Evolutionary conservation across 1,140 invertebrate genomes (phyloP), one percentile per base, ranked within the genome.

Genomic region (Zophobas atratus): DNA sequence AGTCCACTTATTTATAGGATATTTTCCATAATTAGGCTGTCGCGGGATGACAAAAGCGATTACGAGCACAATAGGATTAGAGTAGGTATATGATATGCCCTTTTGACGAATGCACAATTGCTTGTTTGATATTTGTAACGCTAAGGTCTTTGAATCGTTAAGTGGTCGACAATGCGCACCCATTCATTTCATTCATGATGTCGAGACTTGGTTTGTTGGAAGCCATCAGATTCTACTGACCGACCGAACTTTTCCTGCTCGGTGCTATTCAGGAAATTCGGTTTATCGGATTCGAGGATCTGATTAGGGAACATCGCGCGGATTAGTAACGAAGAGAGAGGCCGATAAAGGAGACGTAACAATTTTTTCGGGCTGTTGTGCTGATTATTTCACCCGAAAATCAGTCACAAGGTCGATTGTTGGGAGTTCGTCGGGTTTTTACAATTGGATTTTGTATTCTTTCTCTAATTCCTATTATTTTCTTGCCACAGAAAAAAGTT

Each of bases 1-100:
- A 75, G 75, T 32, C 2, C 46, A 34, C 35, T 79, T 81, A 77
- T 79, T 81, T 79, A 79, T 77, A 74, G 79, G 6, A 70, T 72
- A 77, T 79, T 81, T 79, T 79, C 77, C 77, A 75, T 81, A 81
- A 81, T 81, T 81, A 81, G 77, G 48, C 75, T 70, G 80, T 76
- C 76, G 57, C 73, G 48, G 41, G 76, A 48, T 70, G 38, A 81
- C 76, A 79, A 79, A 79, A 46, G 78, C 75, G 41, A 72, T 81
- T 81, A 79, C 77, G 67, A 57, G 33, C 6, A 81, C 78, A 81
- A 81, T 81, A 75, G 80, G 70, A 81, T 79, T 71, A 76, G 33
- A 78, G 74, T 77, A 70, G 79, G 51, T 60, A 70, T 20, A 20
- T 73, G 78, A 78, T 78, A 80, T 78, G 70, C 73, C 76, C 75